phyloP scores from a whole-genome alignment of 1,140 invertebrate genomes.

The Ladona fulva region DNA sequence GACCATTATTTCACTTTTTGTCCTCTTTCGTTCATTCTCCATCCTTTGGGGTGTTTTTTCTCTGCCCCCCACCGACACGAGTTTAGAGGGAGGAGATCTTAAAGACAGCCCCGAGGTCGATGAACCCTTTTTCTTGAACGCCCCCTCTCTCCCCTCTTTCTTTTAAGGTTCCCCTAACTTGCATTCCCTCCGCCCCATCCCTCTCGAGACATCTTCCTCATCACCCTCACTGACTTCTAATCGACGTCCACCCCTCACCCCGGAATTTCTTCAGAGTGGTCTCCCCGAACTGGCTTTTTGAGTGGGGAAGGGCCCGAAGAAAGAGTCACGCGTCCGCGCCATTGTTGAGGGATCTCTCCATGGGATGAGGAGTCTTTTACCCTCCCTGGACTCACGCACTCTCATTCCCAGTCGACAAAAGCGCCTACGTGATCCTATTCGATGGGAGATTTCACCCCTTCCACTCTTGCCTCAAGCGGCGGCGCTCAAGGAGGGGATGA shows the following conservation, averaged over 20 bases:
- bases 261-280: too few species aligned
- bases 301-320: too few species aligned
- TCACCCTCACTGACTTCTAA: neutral
- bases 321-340: neutral
- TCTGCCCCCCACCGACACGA: neutral
- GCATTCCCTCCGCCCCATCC: too few species aligned
- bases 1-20: constrained; percentile 7
- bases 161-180: neutral
- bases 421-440: neutral
- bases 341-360: neutral
- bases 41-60: neutral
- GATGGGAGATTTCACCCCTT: too few species aligned
- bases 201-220: neutral
- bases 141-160: neutral
- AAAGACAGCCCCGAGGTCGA: neutral
- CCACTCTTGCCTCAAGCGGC: too few species aligned
- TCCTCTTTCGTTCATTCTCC: neutral
- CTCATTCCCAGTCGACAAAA: neutral
- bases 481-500: too few species aligned
- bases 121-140: neutral
- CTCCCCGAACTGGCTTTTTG: too few species aligned
- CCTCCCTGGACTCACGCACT: neutral
- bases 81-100: too few species aligned
- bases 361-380: neutral
- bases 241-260: neutral